These are phyloP conservation scores for Falco columbarius DNA, from an alignment of 2,797 vertebrate genomes.

Conservation along the genomic window DNA sequence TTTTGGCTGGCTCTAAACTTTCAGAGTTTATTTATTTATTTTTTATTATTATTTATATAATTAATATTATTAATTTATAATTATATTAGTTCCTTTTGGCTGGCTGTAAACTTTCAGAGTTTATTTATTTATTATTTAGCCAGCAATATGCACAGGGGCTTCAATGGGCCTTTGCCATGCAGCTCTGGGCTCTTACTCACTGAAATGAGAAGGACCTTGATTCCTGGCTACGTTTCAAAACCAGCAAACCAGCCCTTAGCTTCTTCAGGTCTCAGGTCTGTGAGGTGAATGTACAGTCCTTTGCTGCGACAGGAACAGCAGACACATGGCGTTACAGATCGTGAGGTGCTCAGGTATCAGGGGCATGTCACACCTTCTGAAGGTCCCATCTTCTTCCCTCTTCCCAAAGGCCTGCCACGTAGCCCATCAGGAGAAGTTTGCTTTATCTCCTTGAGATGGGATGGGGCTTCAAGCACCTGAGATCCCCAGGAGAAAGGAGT, in stretches of 20 bases:
- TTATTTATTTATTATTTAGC: background rate
- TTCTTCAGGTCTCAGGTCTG: background rate
- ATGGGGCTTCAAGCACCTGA: background rate
- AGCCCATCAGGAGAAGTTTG: background rate
- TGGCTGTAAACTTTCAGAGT: background rate
- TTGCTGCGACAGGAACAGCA: background rate
- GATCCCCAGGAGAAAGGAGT: background rate
- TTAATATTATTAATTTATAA: too few relatives aligned
- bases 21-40: too few relatives aligned
- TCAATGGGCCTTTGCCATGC: background rate
- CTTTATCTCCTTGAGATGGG: background rate
- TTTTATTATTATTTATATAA: too few relatives aligned
- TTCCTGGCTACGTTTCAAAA: background rate
- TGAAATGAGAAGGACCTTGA: background rate
- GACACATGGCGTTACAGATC: accelerated
- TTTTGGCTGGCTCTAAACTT: background rate
- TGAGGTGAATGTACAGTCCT: background rate
- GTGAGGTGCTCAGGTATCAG: background rate
- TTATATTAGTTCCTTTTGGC: background rate
- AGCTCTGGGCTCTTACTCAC: background rate
- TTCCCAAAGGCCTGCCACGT: background rate
- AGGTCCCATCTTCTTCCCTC: background rate
- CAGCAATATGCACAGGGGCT: background rate
- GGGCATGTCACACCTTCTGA: background rate
- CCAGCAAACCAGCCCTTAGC: background rate